Percentiles rank a stretch among this genome's conserved stretches.
Evolutionary conservation across 2,113 vertebrate genomes (phyloP).

Genomic region (Hydropotes inermis): DNA sequence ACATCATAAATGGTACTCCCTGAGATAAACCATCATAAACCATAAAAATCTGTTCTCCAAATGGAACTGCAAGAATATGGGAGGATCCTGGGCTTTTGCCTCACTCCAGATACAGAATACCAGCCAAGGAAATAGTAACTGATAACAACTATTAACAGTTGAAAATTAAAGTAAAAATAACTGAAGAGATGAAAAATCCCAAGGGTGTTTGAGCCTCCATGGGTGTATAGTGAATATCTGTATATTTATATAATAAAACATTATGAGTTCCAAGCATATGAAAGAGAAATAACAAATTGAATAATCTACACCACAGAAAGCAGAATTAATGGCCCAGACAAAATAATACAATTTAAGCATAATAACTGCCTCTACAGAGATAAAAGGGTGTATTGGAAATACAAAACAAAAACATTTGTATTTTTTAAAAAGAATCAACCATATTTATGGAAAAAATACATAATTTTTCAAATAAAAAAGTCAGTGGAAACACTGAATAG

Average conservation of each 20-base stretch:
- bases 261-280: not conserved
- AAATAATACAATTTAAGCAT: not conserved
- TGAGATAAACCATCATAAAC: not conserved
- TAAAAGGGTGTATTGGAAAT: not conserved
- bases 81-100: not conserved
- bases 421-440: not conserved
- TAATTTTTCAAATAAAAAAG: not conserved
- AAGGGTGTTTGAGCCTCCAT: not conserved
- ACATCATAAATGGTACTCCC: not conserved
- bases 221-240: not conserved
- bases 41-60: not conserved
- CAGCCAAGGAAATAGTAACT: not conserved
- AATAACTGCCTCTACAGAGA: not conserved
- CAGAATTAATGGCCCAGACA: not conserved
- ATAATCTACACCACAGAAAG: not conserved
- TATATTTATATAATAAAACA: not conserved
- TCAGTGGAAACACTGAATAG: not conserved
- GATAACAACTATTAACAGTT: not conserved
- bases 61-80: not conserved
- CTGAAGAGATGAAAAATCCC: not conserved
- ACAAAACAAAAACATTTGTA: not conserved
- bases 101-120: not conserved
- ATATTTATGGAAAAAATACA: not conserved
- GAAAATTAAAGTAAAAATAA: not conserved
- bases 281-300: slow-evolving; percentile 1